These are phyloP conservation scores for Myotis lucifugus DNA, from an alignment of 2,113 vertebrate species.

Conservation along the genomic window DNA sequence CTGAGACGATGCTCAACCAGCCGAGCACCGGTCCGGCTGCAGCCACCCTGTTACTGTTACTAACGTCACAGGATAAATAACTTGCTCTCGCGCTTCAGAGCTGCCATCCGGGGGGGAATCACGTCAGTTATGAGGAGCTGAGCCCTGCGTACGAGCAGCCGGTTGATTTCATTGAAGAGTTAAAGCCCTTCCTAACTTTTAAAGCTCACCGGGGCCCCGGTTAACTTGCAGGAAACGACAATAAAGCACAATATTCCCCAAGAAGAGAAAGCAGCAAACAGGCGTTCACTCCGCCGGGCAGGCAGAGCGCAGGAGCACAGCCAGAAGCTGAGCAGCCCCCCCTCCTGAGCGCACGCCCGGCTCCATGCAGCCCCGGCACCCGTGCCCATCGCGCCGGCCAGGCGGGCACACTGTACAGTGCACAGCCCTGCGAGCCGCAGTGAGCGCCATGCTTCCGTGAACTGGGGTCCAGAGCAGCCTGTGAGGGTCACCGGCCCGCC, in stretches of 20 bases:
- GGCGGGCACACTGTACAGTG: background rate
- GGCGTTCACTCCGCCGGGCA: background rate
- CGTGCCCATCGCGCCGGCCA: background rate
- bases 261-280: background rate
- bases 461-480: background rate
- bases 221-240: constrained; percentile 55
- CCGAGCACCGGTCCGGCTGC: background rate
- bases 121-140: constrained; percentile 30
- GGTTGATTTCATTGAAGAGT: background rate
- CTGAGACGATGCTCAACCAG: too few relatives aligned
- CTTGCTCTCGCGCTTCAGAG: constrained; percentile 3
- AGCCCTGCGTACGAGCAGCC: background rate
- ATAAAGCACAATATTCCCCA: background rate
- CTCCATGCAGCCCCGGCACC: background rate
- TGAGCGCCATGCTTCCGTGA: background rate
- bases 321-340: background rate
- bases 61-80: background rate
- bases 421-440: too few relatives aligned
- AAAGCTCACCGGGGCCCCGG: constrained; percentile 14
- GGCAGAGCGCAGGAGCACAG: background rate
- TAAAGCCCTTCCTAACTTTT: background rate
- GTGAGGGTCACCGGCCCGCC: background rate
- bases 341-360: background rate
- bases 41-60: constrained; percentile 22
- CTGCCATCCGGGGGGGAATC: background rate